Base-by-base conservation (phyloP, 2,797 vertebrate species). In the Notolepis coatsorum region DNA sequence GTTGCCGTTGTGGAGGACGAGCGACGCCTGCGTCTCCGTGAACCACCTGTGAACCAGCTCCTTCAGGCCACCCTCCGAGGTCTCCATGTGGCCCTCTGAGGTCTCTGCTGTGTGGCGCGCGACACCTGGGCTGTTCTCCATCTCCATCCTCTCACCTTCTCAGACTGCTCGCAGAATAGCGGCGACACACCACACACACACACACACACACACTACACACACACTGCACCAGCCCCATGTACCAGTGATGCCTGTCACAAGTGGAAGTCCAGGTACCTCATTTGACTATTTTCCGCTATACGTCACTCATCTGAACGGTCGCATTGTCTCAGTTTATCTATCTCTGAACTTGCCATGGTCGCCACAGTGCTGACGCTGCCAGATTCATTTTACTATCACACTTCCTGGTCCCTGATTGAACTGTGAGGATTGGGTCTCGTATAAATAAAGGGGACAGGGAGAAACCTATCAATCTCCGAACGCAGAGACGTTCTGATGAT, bases 41-140 rank as follows among this genome's bases (percentile, higher is more conserved):
- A 95, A 94, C 93, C 94, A 94, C 23, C 63, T 78, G 18, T 89
- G 42, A 1, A 92, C 89, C 77, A 92, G 83, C 18, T 92, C 89
- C 79, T 80, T 92, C 73, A 91, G 80, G 39, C 84, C 82, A 12
- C 87, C 82, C 2, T 79, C 80, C 0, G 58, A 35, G 0, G 37
- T 21, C 60, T 68, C 73, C 57, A 18, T 1, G 5, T 33, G 41
- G 0, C 66, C 27, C 1, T 77, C 75, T n/a, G n/a, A n/a, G n/a
- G n/a, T n/a, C n/a, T n/a, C n/a, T n/a, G n/a, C 73, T 56, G 17
- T 1, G 5, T 33, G 41, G 0, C 66, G 27, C 1, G 76, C 75
- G 0, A 30, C 49, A 1, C 17, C 33, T 0, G 30, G 1, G 31
- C 13, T 75, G 55, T 28, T 61, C 31, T 48, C n/a, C n/a, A 28